phyloP scores from a whole-genome alignment of 2,888 invertebrate genomes.

The Athalia rosae region DNA sequence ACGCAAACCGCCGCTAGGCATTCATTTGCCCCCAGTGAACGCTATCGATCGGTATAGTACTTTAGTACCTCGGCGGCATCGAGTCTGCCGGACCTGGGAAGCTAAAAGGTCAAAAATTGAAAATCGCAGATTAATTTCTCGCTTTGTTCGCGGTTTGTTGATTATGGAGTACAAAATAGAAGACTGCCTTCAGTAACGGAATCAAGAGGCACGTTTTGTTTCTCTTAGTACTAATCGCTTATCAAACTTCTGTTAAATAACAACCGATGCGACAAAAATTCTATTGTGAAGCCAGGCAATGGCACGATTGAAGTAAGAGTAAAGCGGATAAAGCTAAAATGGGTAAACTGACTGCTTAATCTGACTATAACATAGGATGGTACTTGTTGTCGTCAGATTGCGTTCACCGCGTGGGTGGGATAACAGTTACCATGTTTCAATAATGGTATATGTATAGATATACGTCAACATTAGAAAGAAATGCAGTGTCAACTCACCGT shows the following conservation, averaged over 20 bases:
- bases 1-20: slow-evolving; percentile 43
- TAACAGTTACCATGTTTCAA: slow-evolving; percentile 1
- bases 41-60: slow-evolving; percentile 57
- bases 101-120: slow-evolving; percentile 73
- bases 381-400: slow-evolving; percentile 4
- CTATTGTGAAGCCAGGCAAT: neutral
- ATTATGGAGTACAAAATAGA: slow-evolving; percentile 21
- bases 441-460: slow-evolving; percentile 3
- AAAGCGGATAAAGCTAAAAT: slow-evolving; percentile 4
- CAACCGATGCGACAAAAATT: slow-evolving; percentile 7
- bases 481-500: slow-evolving; percentile 66
- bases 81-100: slow-evolving; percentile 74
- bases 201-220: neutral
- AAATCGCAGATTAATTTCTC: slow-evolving; percentile 71
- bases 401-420: slow-evolving; percentile 2
- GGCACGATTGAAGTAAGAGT: slow-evolving; percentile 15
- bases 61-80: slow-evolving; percentile 74
- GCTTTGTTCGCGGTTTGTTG: slow-evolving; percentile 37
- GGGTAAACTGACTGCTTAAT: neutral
- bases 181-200: slow-evolving; percentile 16
- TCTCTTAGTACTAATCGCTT: neutral
- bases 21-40: slow-evolving; percentile 47
- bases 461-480: slow-evolving; percentile 10
- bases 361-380: slow-evolving; percentile 13
- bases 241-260: neutral